These are phyloP conservation scores for Ceratotherium simum DNA, from an alignment of 2,113 vertebrate genomes.

Conservation along the genomic window DNA sequence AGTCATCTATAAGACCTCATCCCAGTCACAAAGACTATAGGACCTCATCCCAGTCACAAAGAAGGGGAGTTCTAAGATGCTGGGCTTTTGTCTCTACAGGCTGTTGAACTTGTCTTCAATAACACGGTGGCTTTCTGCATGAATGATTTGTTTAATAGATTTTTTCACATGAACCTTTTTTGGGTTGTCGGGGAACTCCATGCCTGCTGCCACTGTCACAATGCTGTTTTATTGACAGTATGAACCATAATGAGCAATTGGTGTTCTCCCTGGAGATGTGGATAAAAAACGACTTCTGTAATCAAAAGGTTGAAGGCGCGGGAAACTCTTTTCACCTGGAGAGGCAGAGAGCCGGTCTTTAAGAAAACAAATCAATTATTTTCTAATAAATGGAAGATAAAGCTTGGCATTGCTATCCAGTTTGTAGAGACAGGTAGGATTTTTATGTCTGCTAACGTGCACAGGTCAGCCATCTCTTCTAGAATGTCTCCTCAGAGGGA, in stretches of 20 bases:
- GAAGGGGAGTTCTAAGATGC: not conserved
- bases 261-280: not conserved
- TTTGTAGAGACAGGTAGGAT: conserved; percentile 32
- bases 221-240: not conserved
- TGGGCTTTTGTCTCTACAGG: not conserved
- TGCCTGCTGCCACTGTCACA: not conserved
- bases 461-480: not conserved
- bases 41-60: not conserved
- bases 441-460: conserved; percentile 54
- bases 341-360: not conserved
- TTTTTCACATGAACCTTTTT: not conserved
- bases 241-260: not conserved
- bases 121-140: not conserved
- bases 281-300: conserved; percentile 14
- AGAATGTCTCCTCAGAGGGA: conserved; percentile 26
- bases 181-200: not conserved
- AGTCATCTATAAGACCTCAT: not conserved
- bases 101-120: not conserved
- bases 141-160: not conserved
- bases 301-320: conserved; percentile 55
- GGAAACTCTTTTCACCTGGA: conserved; percentile 25
- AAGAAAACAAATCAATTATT: conserved; percentile 33
- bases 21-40: not conserved
- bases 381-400: conserved; percentile 3
- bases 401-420: not conserved